Evolutionary conservation across 1,140 invertebrate species (phyloP).

Genomic region (Zaprionus kolodkinae): DNA sequence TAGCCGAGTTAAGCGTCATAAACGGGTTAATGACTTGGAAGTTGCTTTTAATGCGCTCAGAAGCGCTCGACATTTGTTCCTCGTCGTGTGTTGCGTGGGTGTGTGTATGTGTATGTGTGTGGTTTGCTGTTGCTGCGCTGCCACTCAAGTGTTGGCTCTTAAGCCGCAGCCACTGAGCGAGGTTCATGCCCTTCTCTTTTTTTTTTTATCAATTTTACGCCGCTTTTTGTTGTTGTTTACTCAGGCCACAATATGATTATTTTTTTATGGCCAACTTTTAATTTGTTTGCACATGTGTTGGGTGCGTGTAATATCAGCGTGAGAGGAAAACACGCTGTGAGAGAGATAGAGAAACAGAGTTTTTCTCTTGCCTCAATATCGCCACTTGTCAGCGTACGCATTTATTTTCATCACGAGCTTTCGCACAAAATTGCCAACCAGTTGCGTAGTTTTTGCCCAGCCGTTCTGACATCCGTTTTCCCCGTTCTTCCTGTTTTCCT

Average conservation of each 20-base stretch:
- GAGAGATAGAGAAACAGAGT: neutral
- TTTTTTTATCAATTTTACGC: conserved; percentile 48
- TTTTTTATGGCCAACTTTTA: conserved; percentile 79
- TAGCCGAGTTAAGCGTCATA: conserved; percentile 77
- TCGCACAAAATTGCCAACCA: conserved; percentile 66
- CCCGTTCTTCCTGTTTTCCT: neutral
- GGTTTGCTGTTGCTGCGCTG: conserved; percentile 13
- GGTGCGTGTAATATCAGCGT: conserved; percentile 2
- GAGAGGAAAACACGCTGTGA: neutral
- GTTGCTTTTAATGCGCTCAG: conserved; percentile 74
- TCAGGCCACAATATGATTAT: conserved; percentile 74
- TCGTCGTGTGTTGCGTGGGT: neutral
- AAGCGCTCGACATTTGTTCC: conserved; percentile 50
- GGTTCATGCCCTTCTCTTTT: conserved; percentile 30
- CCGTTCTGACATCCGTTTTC: neutral
- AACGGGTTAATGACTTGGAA: conserved; percentile 83
- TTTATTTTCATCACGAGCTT: conserved; percentile 41
- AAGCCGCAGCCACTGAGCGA: conserved; percentile 38
- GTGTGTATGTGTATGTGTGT: conserved; percentile 20
- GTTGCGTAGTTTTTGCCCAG: conserved; percentile 54
- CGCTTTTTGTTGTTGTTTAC: conserved; percentile 62
- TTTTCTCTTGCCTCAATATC: conserved; percentile 43
- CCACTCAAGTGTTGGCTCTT: conserved; percentile 50
- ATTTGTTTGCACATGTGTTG: conserved; percentile 75
- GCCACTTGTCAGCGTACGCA: conserved; percentile 50